Evolutionary conservation across 2,113 vertebrate species (phyloP).

Genomic region (Ibidorhyncha struthersii): DNA sequence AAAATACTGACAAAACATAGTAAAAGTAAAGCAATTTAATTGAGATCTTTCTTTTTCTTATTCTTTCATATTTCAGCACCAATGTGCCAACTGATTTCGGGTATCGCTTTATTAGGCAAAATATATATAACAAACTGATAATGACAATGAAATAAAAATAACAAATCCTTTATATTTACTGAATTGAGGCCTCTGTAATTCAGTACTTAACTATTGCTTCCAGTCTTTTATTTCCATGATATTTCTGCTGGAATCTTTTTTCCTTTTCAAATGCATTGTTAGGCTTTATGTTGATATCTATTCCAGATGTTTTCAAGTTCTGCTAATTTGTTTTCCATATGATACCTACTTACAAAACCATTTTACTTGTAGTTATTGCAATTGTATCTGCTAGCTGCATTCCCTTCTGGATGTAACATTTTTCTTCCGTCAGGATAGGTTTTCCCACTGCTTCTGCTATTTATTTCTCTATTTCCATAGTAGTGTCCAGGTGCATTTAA

Average conservation of each 20-base stretch:
- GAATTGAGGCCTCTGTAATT: not conserved
- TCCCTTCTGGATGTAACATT: conserved; percentile 19
- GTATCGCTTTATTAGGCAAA: not conserved
- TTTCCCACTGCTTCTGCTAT: conserved; percentile 28
- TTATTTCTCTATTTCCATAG: conserved; percentile 11
- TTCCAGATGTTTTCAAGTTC: conserved; percentile 60
- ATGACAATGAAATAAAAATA: not conserved
- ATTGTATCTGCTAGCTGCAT: not conserved
- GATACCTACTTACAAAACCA: conserved; percentile 41
- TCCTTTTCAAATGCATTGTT: conserved; percentile 45
- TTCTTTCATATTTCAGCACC: not conserved
- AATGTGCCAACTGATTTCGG: not conserved
- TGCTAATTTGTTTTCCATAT: conserved; percentile 58
- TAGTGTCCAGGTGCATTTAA: not conserved
- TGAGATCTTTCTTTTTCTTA: not conserved
- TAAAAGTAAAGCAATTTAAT: not conserved
- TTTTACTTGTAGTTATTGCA: conserved; percentile 37
- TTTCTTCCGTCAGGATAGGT: conserved; percentile 5
- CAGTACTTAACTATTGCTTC: not conserved
- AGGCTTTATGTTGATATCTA: conserved; percentile 26
- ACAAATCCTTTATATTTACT: not conserved
- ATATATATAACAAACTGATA: not conserved
- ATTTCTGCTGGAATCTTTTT: conserved; percentile 38
- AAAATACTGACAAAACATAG: not conserved
- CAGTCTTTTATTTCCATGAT: conserved; percentile 20